Evolutionary conservation across 2,888 invertebrate species (phyloP).

Genomic region (Xylophagus ater): DNA sequence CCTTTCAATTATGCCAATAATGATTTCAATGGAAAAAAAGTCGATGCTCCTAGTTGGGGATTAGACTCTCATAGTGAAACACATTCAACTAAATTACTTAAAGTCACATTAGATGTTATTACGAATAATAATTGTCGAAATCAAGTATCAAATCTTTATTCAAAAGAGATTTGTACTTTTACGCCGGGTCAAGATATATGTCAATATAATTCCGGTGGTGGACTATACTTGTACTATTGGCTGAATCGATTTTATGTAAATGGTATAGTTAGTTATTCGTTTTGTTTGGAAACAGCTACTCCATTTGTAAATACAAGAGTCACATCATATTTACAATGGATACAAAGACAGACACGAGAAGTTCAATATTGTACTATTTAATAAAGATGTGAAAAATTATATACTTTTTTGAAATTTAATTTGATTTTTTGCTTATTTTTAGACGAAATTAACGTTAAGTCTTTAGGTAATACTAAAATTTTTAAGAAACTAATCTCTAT

Average conservation of each 20-base stretch:
- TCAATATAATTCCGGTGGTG: constrained; percentile 47
- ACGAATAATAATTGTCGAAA: constrained; percentile 36
- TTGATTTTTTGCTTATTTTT: no score
- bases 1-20: constrained; percentile 30
- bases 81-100: constrained; percentile 40
- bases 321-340: constrained; percentile 48
- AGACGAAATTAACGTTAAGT: no score
- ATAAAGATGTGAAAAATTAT: no score
- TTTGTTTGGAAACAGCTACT: constrained; percentile 40
- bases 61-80: constrained; percentile 43
- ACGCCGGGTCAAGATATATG: constrained; percentile 42
- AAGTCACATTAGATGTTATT: constrained; percentile 42
- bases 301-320: constrained; percentile 48
- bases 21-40: constrained; percentile 14
- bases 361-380: no score
- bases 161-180: constrained; percentile 41
- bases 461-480: no score
- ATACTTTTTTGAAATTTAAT: no score
- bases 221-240: constrained; percentile 42
- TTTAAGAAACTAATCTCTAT: no score
- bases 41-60: constrained; percentile 46
- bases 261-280: constrained; percentile 47
- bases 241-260: constrained; percentile 37
- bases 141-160: constrained; percentile 21
- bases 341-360: constrained; percentile 35